Evolutionary conservation across 2,113 vertebrate genomes (phyloP), one percentile per base, ranked within the genome.

Genomic region (Sinocyclocheilus maitianheensis): DNA sequence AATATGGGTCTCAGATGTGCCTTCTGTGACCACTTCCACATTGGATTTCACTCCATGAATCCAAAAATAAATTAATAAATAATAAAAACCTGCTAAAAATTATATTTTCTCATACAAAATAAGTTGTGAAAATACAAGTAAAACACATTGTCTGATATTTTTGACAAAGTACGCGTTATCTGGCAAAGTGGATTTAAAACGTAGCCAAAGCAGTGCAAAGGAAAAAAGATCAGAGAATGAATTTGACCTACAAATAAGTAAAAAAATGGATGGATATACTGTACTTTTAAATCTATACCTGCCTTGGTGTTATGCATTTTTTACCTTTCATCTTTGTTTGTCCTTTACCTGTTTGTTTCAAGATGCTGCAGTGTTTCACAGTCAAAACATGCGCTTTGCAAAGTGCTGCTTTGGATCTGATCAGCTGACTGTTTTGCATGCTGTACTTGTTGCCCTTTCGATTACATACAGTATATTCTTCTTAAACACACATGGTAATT

Each of bases 361-460:
- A 46, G 72, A 46, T n/a, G 22, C 48, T 48, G 11, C n/a, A 51
- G 40, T 46, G 22, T 51, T 51, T 55, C 26, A 72, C 34, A 60
- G 53, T 78, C 53, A 78, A 76, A 76, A 76, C 20, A 74, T 5
- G 1, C 0, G 0, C 16, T 77, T 77, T 34, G 48, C 12, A 51
- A 55, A 16, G 24, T 77, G 16, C 51, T 55, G 9, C 76, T 77
- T 77, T 77, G 48, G 48, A 60, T 80, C 55, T 80, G 53, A 79
- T 79, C 10, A 7, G 5, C 22, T 80, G 34, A 10, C n/a, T 63
- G 60, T 12, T 65, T 81, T 81, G 58, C 78, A 81, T 48, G 60
- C 9, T 37, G n/a, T 18, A 48, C 46, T 43, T 43, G 37, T 9
- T 72, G 37, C 9, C 37, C 3, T 26, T 76, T n/a, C 74, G n/a